Evolutionary conservation across 2,888 invertebrate species (phyloP).

Genomic region (Pseudolycoriella hygida): DNA sequence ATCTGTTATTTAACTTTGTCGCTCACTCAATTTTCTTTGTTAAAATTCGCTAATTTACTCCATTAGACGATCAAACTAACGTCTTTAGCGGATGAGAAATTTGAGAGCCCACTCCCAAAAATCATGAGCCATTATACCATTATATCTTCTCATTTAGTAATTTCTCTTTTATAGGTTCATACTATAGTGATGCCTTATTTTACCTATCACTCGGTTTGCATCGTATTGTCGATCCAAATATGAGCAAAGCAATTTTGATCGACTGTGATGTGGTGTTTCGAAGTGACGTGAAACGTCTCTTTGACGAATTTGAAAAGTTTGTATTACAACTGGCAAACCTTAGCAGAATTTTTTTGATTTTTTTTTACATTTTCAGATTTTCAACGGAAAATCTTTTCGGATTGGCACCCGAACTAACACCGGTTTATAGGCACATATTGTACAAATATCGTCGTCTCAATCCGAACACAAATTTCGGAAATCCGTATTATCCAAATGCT

Average conservation of each 20-base stretch:
- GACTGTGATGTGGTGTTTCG: constrained; percentile 64
- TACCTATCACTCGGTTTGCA: constrained; percentile 59
- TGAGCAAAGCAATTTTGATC: constrained; percentile 46
- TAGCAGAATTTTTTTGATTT: constrained; percentile 2
- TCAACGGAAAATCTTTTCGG: constrained; percentile 45
- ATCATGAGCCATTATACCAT: too few relatives aligned
- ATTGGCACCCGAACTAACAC: constrained; percentile 53
- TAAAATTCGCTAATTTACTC: too few relatives aligned
- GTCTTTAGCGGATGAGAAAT: too few relatives aligned
- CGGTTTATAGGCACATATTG: constrained; percentile 60
- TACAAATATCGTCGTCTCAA: constrained; percentile 45
- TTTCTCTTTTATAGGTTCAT: constrained; percentile 45
- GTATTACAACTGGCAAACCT: constrained; percentile 10
- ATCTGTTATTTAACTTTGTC: too few relatives aligned
- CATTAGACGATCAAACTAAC: too few relatives aligned
- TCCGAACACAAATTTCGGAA: constrained; percentile 41
- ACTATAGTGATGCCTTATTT: constrained; percentile 63
- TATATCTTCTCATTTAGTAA: constrained; percentile 13
- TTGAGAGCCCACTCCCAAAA: too few relatives aligned
- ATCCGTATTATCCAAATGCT: constrained; percentile 21
- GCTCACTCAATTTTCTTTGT: too few relatives aligned
- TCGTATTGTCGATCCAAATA: constrained; percentile 40
- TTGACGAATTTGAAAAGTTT: constrained; percentile 43
- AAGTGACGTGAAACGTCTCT: constrained; percentile 44
- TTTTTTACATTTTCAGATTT: constrained; percentile 29